A percentile compares a stretch with the other conserved stretches of the same genome.
phyloP scores from a whole-genome alignment of 1,140 invertebrate genomes.

The Rhizoglyphus robini region DNA sequence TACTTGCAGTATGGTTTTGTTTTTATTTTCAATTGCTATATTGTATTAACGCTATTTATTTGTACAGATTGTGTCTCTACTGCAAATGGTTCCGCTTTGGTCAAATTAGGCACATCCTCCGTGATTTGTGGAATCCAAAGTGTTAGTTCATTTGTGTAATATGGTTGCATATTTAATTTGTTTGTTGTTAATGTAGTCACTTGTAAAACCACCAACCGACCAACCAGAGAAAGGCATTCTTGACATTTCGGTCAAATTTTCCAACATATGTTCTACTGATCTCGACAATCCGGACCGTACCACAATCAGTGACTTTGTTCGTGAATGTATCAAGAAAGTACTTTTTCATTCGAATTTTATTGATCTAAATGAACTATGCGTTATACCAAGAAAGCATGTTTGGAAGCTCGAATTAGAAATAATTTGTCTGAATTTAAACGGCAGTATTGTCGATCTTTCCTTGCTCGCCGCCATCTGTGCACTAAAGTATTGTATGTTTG shows the following conservation, averaged over 20 bases:
- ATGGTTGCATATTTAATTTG: background rate
- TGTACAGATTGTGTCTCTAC: slow-evolving; percentile 5
- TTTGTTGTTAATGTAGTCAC: background rate
- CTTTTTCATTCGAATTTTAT: background rate
- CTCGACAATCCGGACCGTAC: slow-evolving; percentile 9
- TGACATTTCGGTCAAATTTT: background rate
- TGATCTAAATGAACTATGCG: background rate
- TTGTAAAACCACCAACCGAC: background rate
- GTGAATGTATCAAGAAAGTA: slow-evolving; percentile 4
- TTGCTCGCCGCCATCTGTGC: background rate
- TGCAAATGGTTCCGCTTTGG: slow-evolving; percentile 5
- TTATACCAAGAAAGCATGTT: background rate
- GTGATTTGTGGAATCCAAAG: background rate
- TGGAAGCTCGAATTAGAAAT: slow-evolving; percentile 10
- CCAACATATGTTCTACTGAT: background rate
- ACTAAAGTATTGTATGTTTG: background rate
- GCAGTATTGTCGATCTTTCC: slow-evolving; percentile 6
- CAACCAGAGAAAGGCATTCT: background rate
- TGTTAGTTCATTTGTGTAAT: background rate
- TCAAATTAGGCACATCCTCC: slow-evolving; percentile 10
- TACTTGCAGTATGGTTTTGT: background rate
- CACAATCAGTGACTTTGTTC: background rate
- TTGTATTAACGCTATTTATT: background rate
- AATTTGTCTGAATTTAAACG: slow-evolving; percentile 12
- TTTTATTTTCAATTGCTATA: background rate